phyloP scores from a whole-genome alignment of 2,113 vertebrate species.

The Osmerus mordax region DNA sequence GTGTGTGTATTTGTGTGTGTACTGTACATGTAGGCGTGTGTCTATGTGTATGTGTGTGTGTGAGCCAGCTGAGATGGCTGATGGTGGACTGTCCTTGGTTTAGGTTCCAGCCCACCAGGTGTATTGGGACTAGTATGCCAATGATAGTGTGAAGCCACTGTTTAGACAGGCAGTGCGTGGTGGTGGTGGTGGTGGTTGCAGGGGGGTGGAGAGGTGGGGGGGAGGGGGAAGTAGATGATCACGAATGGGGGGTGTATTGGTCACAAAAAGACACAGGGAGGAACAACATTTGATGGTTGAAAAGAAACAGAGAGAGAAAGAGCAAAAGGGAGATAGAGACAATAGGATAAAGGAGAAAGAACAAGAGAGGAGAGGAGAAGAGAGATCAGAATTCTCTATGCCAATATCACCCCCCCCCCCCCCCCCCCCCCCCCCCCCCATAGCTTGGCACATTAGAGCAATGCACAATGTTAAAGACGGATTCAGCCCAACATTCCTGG shows the following conservation, averaged over 20 bases:
- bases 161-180: too few species aligned
- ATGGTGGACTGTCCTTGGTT: conserved; percentile 32
- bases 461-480: background rate
- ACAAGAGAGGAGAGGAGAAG: conserved; percentile 2
- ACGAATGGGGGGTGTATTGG: too few species aligned
- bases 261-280: too few species aligned
- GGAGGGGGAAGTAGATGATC: too few species aligned
- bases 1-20: conserved; percentile 15
- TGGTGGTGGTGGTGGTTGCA: too few species aligned
- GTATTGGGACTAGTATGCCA: conserved; percentile 20
- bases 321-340: background rate
- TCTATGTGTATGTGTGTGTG: background rate
- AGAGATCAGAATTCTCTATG: background rate
- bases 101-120: conserved; percentile 26
- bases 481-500: background rate
- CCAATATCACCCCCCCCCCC: too few species aligned
- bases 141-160: too few species aligned
- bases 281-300: conserved; percentile 15
- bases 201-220: too few species aligned
- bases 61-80: background rate
- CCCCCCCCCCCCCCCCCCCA: background rate
- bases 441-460: conserved; percentile 12
- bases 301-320: conserved; percentile 12
- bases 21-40: background rate
- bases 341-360: conserved; percentile 24